Evolutionary conservation across 2,113 vertebrate genomes (phyloP), one percentile per base, ranked within the genome.

Genomic region (Thinocorus orbignyianus): DNA sequence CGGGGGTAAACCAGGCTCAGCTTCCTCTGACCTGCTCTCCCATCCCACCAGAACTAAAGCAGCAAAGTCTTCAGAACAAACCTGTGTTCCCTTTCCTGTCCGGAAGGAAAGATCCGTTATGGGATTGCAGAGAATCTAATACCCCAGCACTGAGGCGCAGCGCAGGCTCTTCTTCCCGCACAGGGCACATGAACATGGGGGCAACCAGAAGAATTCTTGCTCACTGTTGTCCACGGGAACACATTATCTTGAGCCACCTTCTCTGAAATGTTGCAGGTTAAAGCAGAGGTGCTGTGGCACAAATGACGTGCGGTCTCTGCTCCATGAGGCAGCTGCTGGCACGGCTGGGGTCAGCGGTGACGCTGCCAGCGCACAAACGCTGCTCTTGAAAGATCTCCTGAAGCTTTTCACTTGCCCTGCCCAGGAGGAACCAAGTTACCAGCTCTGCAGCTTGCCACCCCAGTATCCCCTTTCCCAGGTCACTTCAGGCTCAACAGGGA

Each of bases 131-230:
- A 1, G 66, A 42, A 22, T 13, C 0, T 9, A 81, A 17, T 5
- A 22, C 7, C 66, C 39, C 8, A 0, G 5, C 25, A 0, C 33
- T 17, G 41, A 1, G 7, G n/a, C n/a, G n/a, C 35, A 35, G 48
- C 22, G 1, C 1, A 17, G 33, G 48, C 42, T 46, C 39, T 58
- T 31, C 86, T 37, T 28, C 71, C 72, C 33, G 0, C 20, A 1
- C 0, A 6, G 0, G 30, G 18, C 18, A 20, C 17, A 20, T 17
- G 37, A 25, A 41, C 10, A 0, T 0, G 33, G 31, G 14, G 25
- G 42, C 11, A 6, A 12, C 5, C 25, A 28, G 55, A 28, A 3
- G 42, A 88, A 0, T 5, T 4, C 19, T 31, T 7, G 28, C 12
- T 62, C 13, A 3, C 23, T 17, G 9, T 48, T 19, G 41, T 58